These are phyloP conservation scores for Zaprionus inermis DNA, from an alignment of 1,140 invertebrate species.

Conservation along the genomic window DNA sequence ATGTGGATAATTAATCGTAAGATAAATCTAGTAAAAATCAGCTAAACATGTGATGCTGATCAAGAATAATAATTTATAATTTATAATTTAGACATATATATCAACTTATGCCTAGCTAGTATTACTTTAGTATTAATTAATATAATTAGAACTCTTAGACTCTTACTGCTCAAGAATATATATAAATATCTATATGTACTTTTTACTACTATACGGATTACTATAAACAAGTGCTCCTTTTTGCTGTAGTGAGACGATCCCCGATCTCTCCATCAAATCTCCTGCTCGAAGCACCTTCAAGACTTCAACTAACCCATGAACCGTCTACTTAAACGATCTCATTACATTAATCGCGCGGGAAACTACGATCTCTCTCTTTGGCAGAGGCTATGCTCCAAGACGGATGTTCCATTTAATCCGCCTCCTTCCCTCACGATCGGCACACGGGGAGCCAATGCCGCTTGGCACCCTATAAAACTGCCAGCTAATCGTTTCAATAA, in stretches of 20 bases:
- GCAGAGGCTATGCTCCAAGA: not conserved
- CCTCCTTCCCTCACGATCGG: not conserved
- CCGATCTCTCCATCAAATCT: too few relatives aligned
- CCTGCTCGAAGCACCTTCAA: not conserved
- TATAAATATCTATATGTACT: not conserved
- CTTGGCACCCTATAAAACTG: slow-evolving; percentile 72
- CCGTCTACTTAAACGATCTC: slow-evolving; percentile 14
- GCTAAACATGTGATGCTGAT: not conserved
- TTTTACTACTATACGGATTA: not conserved
- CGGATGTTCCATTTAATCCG: slow-evolving; percentile 22
- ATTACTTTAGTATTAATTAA: too few relatives aligned
- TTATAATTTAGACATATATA: not conserved
- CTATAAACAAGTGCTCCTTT: too few relatives aligned
- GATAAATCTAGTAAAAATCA: too few relatives aligned
- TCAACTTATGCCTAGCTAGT: not conserved
- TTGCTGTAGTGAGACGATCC: not conserved
- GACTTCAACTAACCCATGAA: not conserved
- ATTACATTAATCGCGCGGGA: slow-evolving; percentile 2
- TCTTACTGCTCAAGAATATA: not conserved
- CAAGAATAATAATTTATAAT: too few relatives aligned
- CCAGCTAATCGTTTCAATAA: slow-evolving; percentile 78
- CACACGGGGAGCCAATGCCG: slow-evolving; percentile 1
- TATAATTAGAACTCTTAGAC: too few relatives aligned
- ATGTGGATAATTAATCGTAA: too few relatives aligned
- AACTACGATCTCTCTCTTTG: not conserved